phyloP scores from a whole-genome alignment of 2,113 vertebrate genomes.

The Etheostoma spectabile region DNA sequence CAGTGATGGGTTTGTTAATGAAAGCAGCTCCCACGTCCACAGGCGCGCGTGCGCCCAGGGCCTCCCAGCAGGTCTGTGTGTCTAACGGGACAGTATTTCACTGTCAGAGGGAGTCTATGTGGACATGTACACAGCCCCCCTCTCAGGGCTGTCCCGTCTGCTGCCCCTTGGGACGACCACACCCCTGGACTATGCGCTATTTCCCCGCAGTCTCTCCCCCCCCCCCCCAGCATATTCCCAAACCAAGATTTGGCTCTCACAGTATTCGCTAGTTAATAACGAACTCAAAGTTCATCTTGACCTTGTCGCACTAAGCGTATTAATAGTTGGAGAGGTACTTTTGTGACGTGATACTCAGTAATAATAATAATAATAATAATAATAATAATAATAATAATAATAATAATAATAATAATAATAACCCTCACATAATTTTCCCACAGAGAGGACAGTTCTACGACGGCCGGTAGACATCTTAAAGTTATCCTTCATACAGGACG shows the following conservation, averaged over 20 bases:
- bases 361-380: too few relatives aligned
- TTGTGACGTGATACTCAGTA: neutral
- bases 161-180: slow-evolving; percentile 60
- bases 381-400: too few relatives aligned
- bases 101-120: neutral
- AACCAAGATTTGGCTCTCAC: neutral
- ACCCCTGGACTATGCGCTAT: slow-evolving; percentile 72
- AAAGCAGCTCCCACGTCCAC: neutral
- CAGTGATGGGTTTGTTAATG: neutral
- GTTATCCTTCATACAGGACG: slow-evolving; percentile 21
- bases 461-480: neutral
- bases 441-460: neutral
- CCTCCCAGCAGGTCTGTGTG: too few relatives aligned
- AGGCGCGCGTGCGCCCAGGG: accelerated
- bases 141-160: neutral
- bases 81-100: neutral
- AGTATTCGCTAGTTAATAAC: neutral
- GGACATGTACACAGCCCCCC: neutral
- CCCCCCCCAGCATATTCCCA: too few relatives aligned
- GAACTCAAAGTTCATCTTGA: neutral
- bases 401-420: too few relatives aligned
- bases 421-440: neutral
- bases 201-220: slow-evolving; percentile 40
- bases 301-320: neutral
- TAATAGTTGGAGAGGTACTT: neutral